Percentiles rank a stretch among this genome's conserved stretches.
phyloP scores from a whole-genome alignment of 2,797 vertebrate species.

The Miichthys miiuy region DNA sequence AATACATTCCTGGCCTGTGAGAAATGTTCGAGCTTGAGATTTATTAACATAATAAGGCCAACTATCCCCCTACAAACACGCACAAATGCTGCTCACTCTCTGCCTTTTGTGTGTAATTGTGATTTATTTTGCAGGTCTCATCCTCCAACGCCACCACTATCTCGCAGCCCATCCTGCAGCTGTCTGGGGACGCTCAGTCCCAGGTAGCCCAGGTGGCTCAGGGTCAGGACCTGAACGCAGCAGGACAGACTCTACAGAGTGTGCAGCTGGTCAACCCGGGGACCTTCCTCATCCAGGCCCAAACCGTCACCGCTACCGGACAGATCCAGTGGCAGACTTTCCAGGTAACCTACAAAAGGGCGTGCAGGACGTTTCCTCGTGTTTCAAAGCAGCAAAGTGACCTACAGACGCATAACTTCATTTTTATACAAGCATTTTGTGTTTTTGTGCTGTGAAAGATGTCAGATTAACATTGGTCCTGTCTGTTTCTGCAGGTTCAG shows the following conservation, averaged over 20 bases:
- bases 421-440: not conserved
- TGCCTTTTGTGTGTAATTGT: not conserved
- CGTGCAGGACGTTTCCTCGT: not conserved
- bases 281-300: conserved; percentile 98
- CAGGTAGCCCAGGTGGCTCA: conserved; percentile 92
- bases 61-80: no score
- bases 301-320: conserved; percentile 96
- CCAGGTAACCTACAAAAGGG: conserved; percentile 82
- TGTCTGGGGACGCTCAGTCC: conserved; percentile 86
- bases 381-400: not conserved
- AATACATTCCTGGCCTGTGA: not conserved
- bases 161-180: conserved; percentile 92
- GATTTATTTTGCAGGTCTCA: conserved; percentile 87
- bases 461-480: not conserved
- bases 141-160: conserved; percentile 90
- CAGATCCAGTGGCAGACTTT: conserved; percentile 99
- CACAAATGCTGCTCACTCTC: not conserved
- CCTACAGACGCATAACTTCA: no score
- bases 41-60: not conserved
- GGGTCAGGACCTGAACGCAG: conserved; percentile 87
- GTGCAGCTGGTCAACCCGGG: conserved; percentile 98
- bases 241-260: conserved; percentile 93
- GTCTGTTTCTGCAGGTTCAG: conserved; percentile 88
- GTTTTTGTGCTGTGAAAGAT: not conserved
- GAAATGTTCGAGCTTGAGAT: not conserved